These are phyloP conservation scores for Microctonus brassicae DNA, from an alignment of 2,888 invertebrate genomes.

Conservation along the genomic window DNA sequence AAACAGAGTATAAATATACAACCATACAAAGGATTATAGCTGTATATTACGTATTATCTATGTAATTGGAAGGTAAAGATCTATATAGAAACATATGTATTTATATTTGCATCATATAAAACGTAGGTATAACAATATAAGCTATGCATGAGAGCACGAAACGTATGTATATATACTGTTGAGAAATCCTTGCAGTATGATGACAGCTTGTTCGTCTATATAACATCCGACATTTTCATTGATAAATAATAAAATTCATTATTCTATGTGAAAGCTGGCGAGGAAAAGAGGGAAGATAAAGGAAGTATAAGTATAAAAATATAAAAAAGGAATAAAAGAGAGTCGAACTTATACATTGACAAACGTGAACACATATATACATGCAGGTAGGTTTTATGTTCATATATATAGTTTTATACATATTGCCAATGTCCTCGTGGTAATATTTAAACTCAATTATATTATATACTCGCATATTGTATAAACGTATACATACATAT, in stretches of 20 bases:
- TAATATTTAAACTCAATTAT: conserved; percentile 32
- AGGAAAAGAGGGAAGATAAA: background rate
- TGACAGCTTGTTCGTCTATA: conserved; percentile 12
- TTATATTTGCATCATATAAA: background rate
- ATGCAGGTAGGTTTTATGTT: background rate
- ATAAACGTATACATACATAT: background rate
- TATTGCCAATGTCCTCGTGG: conserved; percentile 21
- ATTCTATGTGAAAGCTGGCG: background rate
- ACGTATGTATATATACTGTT: background rate
- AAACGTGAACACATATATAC: background rate
- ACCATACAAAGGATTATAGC: no score
- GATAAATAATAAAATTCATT: conserved; percentile 16
- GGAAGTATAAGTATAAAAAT: background rate
- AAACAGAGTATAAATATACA: no score
- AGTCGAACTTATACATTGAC: background rate
- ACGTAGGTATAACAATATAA: background rate
- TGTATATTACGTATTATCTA: background rate
- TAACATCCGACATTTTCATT: conserved; percentile 1
- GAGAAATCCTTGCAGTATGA: background rate
- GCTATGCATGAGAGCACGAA: background rate
- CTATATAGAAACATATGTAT: background rate
- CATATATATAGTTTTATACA: background rate
- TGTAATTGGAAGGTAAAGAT: background rate
- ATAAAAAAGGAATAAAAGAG: background rate
- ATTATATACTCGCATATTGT: conserved; percentile 19